Evolutionary conservation across 2,888 invertebrate species (phyloP).

Genomic region (Pristionchus fissidentatus): DNA sequence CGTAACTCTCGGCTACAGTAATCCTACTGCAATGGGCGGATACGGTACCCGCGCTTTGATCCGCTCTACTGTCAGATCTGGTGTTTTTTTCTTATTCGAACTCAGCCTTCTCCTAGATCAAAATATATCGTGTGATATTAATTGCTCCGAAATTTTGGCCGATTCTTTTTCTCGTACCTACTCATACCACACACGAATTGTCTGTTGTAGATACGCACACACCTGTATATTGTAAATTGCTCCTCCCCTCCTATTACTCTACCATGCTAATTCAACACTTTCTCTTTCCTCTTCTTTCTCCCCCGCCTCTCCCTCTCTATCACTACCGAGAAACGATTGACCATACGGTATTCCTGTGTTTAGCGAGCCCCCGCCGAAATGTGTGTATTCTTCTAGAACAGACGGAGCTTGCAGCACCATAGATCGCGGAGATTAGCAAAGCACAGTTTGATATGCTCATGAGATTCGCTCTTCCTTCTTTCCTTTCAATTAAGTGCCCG

Average conservation of each 20-base stretch:
- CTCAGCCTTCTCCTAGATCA: slow-evolving; percentile 12
- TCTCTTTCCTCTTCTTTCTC: background rate
- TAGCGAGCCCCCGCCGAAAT: background rate
- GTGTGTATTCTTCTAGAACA: too few relatives aligned
- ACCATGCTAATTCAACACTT: background rate
- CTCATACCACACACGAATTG: background rate
- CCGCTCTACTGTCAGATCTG: background rate
- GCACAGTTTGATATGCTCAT: background rate
- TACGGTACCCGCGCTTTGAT: background rate
- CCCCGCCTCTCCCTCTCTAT: background rate
- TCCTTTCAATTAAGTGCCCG: background rate
- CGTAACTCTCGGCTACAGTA: background rate
- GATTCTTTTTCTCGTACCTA: background rate
- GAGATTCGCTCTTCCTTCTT: slow-evolving; percentile 14
- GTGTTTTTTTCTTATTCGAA: background rate
- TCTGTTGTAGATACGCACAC: slow-evolving; percentile 37
- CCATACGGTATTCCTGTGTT: slow-evolving; percentile 30
- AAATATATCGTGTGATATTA: slow-evolving; percentile 28
- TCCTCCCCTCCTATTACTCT: background rate
- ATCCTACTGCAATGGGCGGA: too few relatives aligned
- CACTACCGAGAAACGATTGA: slow-evolving; percentile 19
- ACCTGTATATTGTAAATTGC: slow-evolving; percentile 36
- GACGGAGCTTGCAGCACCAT: too few relatives aligned
- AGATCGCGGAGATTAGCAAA: too few relatives aligned
- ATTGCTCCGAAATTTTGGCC: background rate